phyloP scores from a whole-genome alignment of 2,113 vertebrate species.

The Benitochromis conjunctus region DNA sequence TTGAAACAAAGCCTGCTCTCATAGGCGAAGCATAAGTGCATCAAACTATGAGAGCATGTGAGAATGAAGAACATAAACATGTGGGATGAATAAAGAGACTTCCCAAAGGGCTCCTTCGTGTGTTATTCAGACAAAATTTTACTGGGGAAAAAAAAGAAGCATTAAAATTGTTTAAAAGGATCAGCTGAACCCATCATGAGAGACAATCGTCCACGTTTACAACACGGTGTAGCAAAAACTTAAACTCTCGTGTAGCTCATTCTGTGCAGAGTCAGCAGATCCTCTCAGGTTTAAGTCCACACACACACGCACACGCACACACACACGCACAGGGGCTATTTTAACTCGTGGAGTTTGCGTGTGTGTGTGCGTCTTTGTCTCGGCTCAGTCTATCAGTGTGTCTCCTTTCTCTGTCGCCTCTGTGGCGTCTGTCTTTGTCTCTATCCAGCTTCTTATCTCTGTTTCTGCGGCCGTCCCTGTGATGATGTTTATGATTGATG shows the following conservation, averaged over 20 bases:
- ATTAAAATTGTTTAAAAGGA: background rate
- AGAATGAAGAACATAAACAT: background rate
- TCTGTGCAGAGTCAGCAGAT: background rate
- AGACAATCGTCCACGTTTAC: background rate
- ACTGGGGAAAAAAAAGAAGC: background rate
- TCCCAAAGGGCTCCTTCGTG: background rate
- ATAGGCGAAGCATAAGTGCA: conserved; percentile 41
- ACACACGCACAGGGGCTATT: background rate
- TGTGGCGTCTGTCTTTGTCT: conserved; percentile 31
- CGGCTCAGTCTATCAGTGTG: conserved; percentile 14
- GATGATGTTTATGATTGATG: conserved; percentile 17
- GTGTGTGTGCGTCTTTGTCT: conserved; percentile 14
- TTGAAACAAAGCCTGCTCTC: conserved; percentile 55
- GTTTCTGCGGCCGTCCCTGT: conserved; percentile 21
- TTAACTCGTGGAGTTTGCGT: conserved; percentile 1
- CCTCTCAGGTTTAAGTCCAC: background rate
- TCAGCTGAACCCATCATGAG: background rate
- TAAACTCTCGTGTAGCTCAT: background rate
- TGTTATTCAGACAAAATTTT: background rate
- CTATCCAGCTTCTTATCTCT: conserved; percentile 35
- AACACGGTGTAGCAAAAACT: background rate
- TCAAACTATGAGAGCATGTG: background rate
- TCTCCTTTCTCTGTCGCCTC: conserved; percentile 19
- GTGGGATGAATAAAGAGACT: background rate
- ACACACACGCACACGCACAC: background rate